phyloP scores from a whole-genome alignment of 1,140 invertebrate genomes.

The Epicauta chinensis region DNA sequence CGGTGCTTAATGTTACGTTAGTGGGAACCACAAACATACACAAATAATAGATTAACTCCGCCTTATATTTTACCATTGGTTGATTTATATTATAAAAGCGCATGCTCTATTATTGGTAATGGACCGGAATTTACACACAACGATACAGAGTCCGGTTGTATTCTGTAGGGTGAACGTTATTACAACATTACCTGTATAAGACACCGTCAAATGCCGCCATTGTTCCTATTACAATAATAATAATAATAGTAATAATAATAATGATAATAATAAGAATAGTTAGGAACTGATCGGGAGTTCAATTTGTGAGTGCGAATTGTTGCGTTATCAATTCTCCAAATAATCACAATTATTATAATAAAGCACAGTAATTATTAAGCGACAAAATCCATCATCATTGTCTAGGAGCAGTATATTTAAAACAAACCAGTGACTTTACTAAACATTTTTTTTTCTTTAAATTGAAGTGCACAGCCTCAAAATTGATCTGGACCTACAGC shows the following conservation, averaged over 20 bases:
- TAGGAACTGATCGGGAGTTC: no score
- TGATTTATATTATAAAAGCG: conserved; percentile 18
- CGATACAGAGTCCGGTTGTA: conserved; percentile 36
- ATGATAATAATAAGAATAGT: no score
- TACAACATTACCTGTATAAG: conserved; percentile 1
- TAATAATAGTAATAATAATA: not conserved
- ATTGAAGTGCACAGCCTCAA: conserved; percentile 34
- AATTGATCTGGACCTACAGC: conserved; percentile 44
- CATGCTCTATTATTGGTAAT: conserved; percentile 23
- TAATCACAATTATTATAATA: no score
- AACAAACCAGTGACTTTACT: not conserved
- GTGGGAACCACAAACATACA: no score
- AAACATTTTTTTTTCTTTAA: not conserved
- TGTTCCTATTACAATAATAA: conserved; percentile 9
- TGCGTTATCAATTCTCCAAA: no score
- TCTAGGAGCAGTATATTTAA: no score
- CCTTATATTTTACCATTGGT: conserved; percentile 32
- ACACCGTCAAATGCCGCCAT: not conserved
- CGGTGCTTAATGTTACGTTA: conserved; percentile 18
- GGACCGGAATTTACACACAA: conserved; percentile 5
- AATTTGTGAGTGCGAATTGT: no score
- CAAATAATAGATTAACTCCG: conserved; percentile 18
- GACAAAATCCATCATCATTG: no score
- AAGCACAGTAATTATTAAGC: no score
- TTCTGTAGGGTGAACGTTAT: conserved; percentile 34